phyloP scores from a whole-genome alignment of 2,888 invertebrate species.

The Xestobium rufovillosum region DNA sequence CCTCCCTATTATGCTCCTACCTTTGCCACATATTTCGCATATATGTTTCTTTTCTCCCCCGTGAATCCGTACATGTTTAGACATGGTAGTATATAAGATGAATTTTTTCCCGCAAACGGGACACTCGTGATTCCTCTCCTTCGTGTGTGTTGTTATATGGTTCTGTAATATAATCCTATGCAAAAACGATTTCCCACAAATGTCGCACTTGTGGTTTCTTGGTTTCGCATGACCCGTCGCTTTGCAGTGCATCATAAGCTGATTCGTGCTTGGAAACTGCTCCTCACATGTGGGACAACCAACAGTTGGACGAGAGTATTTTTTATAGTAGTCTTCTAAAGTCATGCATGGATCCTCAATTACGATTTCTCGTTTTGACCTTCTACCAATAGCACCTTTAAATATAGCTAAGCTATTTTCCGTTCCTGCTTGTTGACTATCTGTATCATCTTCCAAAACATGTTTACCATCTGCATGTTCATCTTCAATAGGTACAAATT shows the following conservation, averaged over 20 bases:
- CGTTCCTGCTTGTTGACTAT: no score
- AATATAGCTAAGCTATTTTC: no score
- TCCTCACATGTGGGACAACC: constrained; percentile 3
- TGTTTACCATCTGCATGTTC: no score
- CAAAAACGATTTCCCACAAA: no score
- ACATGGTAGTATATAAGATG: constrained; percentile 18
- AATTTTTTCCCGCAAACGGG: constrained; percentile 36
- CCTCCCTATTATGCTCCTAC: constrained; percentile 10
- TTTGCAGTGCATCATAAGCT: neutral
- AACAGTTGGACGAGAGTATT: constrained; percentile 4
- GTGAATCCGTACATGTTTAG: constrained; percentile 19
- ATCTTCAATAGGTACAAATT: no score
- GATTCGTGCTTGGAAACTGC: neutral
- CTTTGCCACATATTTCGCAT: constrained; percentile 21
- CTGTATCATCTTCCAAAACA: no score
- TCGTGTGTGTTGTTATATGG: constrained; percentile 23
- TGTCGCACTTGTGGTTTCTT: constrained; percentile 21
- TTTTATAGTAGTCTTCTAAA: no score
- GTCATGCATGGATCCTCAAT: no score
- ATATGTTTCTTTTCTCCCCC: constrained; percentile 18
- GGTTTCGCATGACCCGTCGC: constrained; percentile 20
- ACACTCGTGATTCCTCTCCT: constrained; percentile 15
- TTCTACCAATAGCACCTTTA: no score
- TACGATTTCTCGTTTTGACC: no score
- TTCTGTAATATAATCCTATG: no score